Percentiles rank a stretch among this genome's conserved stretches.
Evolutionary conservation across 2,888 invertebrate genomes (phyloP).

Genomic region (Bombyx huttoni): DNA sequence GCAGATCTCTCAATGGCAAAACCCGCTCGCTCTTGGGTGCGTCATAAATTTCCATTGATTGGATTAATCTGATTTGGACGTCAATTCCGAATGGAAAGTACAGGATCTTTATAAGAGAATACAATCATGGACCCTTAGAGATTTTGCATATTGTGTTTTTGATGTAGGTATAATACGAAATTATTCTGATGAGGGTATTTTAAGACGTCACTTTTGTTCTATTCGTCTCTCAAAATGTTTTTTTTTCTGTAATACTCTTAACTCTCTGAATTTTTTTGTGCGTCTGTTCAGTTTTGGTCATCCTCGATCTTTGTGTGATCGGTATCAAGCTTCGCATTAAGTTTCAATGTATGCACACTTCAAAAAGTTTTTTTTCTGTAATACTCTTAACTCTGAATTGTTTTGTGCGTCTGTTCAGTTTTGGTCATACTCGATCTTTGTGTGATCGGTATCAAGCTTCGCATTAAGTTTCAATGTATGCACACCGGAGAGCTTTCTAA

Average conservation of each 20-base stretch:
- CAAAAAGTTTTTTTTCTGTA: too few relatives aligned
- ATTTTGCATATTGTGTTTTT: constrained; percentile 40
- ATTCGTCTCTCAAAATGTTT: not conserved
- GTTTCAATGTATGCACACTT: not conserved
- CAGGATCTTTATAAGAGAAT: constrained; percentile 59
- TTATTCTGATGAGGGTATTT: not conserved
- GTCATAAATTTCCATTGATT: constrained; percentile 73
- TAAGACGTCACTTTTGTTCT: not conserved
- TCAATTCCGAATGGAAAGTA: constrained; percentile 65
- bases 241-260: not conserved
- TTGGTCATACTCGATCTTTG: not conserved
- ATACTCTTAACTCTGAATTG: too few relatives aligned
- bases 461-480: not conserved
- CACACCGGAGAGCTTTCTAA: not conserved
- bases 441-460: not conserved
- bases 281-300: not conserved
- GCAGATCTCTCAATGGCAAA: constrained; percentile 56
- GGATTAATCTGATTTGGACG: constrained; percentile 73
- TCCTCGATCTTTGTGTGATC: not conserved
- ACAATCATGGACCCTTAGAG: constrained; percentile 44
- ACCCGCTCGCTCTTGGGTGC: constrained; percentile 54
- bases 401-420: too few relatives aligned
- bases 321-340: not conserved
- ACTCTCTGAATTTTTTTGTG: not conserved
- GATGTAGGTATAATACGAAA: constrained; percentile 12